These are phyloP conservation scores for Clarias laeviceps DNA, from an alignment of 2,797 vertebrate species.

Conservation along the genomic window DNA sequence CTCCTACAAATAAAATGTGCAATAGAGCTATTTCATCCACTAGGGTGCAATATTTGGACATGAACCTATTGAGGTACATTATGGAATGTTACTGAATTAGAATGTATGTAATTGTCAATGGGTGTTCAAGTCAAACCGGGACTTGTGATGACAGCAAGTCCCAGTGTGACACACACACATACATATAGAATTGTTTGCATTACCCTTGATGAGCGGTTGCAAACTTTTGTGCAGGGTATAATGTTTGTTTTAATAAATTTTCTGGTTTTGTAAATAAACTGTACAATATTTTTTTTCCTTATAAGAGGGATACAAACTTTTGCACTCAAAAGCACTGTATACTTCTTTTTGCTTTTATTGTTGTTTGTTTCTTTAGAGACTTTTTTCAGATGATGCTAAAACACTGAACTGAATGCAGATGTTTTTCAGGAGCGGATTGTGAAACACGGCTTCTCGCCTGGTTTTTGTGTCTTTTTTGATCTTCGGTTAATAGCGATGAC, in stretches of 20 bases:
- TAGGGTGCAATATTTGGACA: background rate
- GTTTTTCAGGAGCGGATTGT: background rate
- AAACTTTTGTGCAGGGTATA: background rate
- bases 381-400: background rate
- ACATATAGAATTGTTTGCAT: too few relatives aligned
- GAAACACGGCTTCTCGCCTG: background rate
- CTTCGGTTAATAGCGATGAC: too few relatives aligned
- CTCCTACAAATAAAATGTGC: background rate
- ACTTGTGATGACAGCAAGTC: too few relatives aligned
- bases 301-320: background rate
- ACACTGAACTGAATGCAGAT: background rate
- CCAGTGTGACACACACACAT: too few relatives aligned
- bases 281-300: background rate
- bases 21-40: background rate
- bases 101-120: too few relatives aligned
- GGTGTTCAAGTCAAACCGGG: too few relatives aligned
- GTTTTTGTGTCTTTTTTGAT: background rate
- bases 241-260: background rate
- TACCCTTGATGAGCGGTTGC: background rate
- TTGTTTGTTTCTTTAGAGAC: background rate
- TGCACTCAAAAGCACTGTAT: background rate
- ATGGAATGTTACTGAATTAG: too few relatives aligned
- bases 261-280: slow-evolving; percentile 4
- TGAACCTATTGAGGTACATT: background rate
- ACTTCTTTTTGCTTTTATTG: background rate